Percentiles rank a stretch among this genome's conserved stretches.
These are phyloP conservation scores for Myotis myotis DNA, from an alignment of 2,797 vertebrate genomes.

Conservation along the genomic window DNA sequence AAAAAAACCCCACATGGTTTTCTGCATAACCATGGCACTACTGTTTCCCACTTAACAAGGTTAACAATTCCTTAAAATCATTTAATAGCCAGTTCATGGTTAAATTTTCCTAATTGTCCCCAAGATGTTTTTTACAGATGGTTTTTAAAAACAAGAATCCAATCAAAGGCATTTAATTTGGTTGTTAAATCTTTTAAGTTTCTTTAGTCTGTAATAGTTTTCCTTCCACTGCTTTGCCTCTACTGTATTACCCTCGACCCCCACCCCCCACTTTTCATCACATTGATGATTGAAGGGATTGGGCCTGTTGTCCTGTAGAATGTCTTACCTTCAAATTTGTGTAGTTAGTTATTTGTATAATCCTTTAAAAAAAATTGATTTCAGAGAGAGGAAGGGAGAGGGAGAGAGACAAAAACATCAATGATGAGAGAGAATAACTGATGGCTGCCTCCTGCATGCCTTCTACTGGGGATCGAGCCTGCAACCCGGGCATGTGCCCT, in stretches of 20 bases:
- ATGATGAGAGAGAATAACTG: too few relatives aligned
- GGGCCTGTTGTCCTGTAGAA: background rate
- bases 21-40: background rate
- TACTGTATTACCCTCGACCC: background rate
- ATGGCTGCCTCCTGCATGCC: too few relatives aligned
- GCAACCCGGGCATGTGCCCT: too few relatives aligned
- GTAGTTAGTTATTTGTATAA: background rate
- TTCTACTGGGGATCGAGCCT: too few relatives aligned
- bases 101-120: background rate
- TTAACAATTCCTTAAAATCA: slow-evolving; percentile 12
- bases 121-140: background rate
- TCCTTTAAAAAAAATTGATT: background rate
- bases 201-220: background rate
- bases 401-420: too few relatives aligned
- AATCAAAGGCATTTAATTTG: background rate
- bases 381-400: too few relatives aligned
- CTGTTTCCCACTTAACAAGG: background rate
- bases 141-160: background rate
- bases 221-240: background rate
- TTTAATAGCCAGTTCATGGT: background rate
- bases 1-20: background rate
- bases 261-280: background rate
- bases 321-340: background rate
- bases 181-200: background rate
- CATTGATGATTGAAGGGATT: background rate